Evolutionary conservation across 2,113 vertebrate genomes (phyloP).

Genomic region (Oceanodroma tethys): DNA sequence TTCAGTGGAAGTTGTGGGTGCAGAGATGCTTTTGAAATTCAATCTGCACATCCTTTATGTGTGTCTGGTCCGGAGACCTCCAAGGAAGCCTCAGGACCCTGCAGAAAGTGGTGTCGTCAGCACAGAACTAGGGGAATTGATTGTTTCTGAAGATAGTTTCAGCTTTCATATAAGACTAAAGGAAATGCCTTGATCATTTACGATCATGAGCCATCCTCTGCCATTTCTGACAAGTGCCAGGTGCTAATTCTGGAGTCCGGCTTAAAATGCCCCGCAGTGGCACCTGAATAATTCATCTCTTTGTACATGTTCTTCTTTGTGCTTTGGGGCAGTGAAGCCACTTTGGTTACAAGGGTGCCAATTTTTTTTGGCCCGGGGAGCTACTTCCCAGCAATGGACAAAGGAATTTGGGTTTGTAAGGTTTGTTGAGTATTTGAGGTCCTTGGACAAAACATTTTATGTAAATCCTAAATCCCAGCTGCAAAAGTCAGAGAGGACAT

Average conservation of each 20-base stretch:
- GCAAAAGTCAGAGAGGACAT: neutral
- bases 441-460: neutral
- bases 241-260: neutral
- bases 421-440: neutral
- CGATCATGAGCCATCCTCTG: neutral
- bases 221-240: neutral
- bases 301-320: neutral
- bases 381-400: neutral
- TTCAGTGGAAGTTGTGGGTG: neutral
- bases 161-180: neutral
- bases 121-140: neutral
- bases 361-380: neutral
- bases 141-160: neutral
- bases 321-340: neutral
- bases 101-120: neutral
- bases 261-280: neutral
- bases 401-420: neutral
- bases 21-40: slow-evolving; percentile 2
- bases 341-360: neutral
- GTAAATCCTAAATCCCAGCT: neutral
- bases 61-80: neutral
- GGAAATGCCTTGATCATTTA: neutral
- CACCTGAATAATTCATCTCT: neutral
- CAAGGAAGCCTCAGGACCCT: neutral
- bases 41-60: neutral